phyloP scores from a whole-genome alignment of 2,888 invertebrate genomes.

The Ecliptopera silaceata region DNA sequence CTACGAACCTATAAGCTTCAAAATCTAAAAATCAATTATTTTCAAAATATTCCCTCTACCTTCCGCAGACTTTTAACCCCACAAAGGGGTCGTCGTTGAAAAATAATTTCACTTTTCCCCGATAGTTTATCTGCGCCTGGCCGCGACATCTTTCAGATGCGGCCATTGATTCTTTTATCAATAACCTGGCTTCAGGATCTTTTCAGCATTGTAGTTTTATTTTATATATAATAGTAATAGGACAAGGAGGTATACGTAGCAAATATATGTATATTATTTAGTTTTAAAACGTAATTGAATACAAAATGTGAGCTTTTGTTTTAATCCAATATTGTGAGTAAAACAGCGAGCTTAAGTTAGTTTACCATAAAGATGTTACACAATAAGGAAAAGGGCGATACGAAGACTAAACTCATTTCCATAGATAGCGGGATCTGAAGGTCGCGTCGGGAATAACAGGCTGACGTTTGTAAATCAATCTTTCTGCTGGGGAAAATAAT shows the following conservation, averaged over 20 bases:
- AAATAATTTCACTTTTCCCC: constrained; percentile 43
- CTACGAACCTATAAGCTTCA: no score
- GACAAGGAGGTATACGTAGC: no score
- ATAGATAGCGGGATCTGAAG: constrained; percentile 18
- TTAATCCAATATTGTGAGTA: background rate
- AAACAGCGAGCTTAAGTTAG: background rate
- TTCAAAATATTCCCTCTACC: background rate
- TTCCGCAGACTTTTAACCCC: constrained; percentile 4
- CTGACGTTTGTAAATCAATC: constrained; percentile 17
- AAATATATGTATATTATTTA: no score
- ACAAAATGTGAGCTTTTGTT: no score
- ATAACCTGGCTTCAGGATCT: constrained; percentile 11
- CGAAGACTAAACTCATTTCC: constrained; percentile 14
- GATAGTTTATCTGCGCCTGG: constrained; percentile 44
- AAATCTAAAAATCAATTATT: no score
- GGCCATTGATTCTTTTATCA: constrained; percentile 35
- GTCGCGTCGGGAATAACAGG: constrained; percentile 7
- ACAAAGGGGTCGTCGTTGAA: constrained; percentile 32
- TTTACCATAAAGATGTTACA: background rate
- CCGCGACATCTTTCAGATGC: constrained; percentile 42
- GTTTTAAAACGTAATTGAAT: no score
- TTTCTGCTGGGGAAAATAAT: constrained; percentile 7
- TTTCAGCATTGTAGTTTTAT: background rate
- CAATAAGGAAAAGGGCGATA: constrained; percentile 17
- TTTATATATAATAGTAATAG: background rate